A percentile compares a stretch with the other conserved stretches of the same genome.
These are phyloP conservation scores for Laticauda laticaudata DNA, from an alignment of 2,113 vertebrate genomes.

Conservation along the genomic window DNA sequence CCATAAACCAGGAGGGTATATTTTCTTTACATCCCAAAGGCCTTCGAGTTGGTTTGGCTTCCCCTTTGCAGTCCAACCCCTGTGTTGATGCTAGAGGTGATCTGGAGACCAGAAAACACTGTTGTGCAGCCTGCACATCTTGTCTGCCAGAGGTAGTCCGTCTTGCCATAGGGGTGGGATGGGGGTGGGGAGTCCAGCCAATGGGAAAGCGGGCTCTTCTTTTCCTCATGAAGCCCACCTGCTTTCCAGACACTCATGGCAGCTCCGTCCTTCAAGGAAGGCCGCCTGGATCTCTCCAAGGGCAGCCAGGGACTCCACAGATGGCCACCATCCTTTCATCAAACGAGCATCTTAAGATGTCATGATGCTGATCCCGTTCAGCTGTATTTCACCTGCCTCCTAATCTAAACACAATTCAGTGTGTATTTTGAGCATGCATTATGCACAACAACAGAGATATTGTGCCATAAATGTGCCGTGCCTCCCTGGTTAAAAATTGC, in stretches of 20 bases:
- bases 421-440: neutral
- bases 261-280: neutral
- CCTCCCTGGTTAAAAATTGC: neutral
- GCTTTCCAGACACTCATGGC: no score
- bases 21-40: neutral
- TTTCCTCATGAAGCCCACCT: neutral
- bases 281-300: neutral
- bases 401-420: conserved; percentile 2
- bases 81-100: neutral
- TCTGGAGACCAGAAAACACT: neutral
- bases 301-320: neutral
- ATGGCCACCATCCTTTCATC: neutral
- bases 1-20: neutral
- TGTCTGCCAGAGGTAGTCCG: neutral
- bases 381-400: neutral
- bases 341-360: neutral
- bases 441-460: neutral
- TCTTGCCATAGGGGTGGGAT: neutral
- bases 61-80: neutral
- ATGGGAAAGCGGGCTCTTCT: neutral
- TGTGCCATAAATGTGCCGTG: neutral
- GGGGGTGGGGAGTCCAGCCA: no score
- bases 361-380: neutral
- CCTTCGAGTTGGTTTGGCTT: neutral
- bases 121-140: neutral